These are phyloP conservation scores for Brachyalestes nurse DNA, from an alignment of 2,797 vertebrate species.

Conservation along the genomic window DNA sequence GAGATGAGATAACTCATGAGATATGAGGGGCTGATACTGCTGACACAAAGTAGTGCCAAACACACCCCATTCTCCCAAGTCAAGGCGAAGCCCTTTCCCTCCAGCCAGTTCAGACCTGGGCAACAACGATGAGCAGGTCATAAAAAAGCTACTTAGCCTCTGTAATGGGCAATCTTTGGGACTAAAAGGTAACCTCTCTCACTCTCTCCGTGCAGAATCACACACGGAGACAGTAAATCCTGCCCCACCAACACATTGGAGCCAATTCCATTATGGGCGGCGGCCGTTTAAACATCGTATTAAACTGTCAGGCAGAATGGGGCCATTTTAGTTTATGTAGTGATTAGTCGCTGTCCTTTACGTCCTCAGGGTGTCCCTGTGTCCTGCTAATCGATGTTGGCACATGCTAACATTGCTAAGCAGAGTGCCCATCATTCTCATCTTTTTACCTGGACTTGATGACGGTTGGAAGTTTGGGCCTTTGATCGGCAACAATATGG, in stretches of 20 bases:
- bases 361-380: slow-evolving; percentile 52
- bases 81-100: slow-evolving; percentile 43
- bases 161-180: slow-evolving; percentile 61
- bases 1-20: slow-evolving; percentile 59
- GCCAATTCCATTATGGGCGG: slow-evolving; percentile 59
- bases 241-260: slow-evolving; percentile 40
- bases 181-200: slow-evolving; percentile 59
- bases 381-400: slow-evolving; percentile 58
- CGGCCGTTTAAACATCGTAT: slow-evolving; percentile 60
- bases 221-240: slow-evolving; percentile 56
- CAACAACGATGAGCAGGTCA: slow-evolving; percentile 40
- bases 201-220: slow-evolving; percentile 52
- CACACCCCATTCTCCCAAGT: slow-evolving; percentile 30
- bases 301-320: slow-evolving; percentile 60
- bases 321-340: slow-evolving; percentile 57
- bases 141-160: slow-evolving; percentile 64
- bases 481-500: not conserved
- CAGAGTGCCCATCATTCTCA: slow-evolving; percentile 13
- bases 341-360: slow-evolving; percentile 61
- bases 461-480: not conserved
- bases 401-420: slow-evolving; percentile 36
- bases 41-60: slow-evolving; percentile 52
- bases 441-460: slow-evolving; percentile 7
- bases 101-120: slow-evolving; percentile 49
- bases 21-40: slow-evolving; percentile 49